These are phyloP conservation scores for Remorina albescens DNA, from an alignment of 2,797 vertebrate genomes.

Conservation along the genomic window DNA sequence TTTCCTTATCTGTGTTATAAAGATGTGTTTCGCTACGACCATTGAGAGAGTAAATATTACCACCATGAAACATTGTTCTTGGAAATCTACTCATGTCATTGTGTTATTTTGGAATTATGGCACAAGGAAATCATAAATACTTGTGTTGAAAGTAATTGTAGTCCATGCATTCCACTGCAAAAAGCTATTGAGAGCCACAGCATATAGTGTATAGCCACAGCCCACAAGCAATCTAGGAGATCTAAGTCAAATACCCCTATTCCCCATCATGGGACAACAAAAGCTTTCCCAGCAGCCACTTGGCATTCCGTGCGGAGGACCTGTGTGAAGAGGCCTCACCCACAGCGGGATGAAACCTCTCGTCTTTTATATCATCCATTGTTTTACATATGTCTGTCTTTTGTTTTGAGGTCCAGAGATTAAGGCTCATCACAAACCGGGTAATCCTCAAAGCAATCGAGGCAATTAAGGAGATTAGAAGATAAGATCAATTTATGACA, in stretches of 20 bases:
- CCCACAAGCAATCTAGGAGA: slow-evolving; percentile 74
- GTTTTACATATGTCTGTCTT: slow-evolving; percentile 78
- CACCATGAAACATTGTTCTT: background rate
- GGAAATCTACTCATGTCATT: background rate
- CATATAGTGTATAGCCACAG: slow-evolving; percentile 65
- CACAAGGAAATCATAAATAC: slow-evolving; percentile 43
- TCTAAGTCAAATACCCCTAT: slow-evolving; percentile 87
- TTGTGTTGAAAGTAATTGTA: slow-evolving; percentile 34
- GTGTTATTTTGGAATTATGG: background rate
- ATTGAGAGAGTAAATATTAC: background rate
- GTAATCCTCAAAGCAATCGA: slow-evolving; percentile 73
- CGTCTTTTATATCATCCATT: slow-evolving; percentile 68
- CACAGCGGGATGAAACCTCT: slow-evolving; percentile 54
- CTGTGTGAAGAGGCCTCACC: slow-evolving; percentile 67
- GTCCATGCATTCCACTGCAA: slow-evolving; percentile 45
- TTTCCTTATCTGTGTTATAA: background rate
- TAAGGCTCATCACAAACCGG: slow-evolving; percentile 52
- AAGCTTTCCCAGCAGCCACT: slow-evolving; percentile 82
- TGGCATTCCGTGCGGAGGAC: slow-evolving; percentile 79
- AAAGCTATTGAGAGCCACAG: slow-evolving; percentile 49
- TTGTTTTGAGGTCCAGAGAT: slow-evolving; percentile 83
- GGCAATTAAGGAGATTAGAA: slow-evolving; percentile 76
- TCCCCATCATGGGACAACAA: slow-evolving; percentile 78
- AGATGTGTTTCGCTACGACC: background rate
- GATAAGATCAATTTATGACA: slow-evolving; percentile 68